These are phyloP conservation scores for Takifugu bimaculatus DNA, from an alignment of 2,113 vertebrate species.

Conservation along the genomic window DNA sequence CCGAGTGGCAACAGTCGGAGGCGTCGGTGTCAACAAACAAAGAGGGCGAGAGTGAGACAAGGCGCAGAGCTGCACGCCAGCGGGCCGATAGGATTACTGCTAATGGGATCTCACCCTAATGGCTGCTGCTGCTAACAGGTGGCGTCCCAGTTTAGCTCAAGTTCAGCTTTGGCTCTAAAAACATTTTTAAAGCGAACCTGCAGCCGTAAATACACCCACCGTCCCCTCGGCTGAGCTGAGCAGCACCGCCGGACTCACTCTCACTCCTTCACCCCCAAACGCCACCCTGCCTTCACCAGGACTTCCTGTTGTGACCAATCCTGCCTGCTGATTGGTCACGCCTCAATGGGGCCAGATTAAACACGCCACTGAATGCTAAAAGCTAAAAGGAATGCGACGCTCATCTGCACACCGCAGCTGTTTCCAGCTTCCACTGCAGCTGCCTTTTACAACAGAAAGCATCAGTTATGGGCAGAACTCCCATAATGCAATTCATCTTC, in stretches of 20 bases:
- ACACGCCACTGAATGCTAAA: no score
- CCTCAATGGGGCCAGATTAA: no score
- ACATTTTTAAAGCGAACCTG: constrained; percentile 19
- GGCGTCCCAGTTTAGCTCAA: constrained; percentile 58
- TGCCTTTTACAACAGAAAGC: no score
- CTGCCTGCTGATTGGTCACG: no score
- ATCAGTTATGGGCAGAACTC: no score
- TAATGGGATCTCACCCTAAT: constrained; percentile 69
- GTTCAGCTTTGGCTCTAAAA: constrained; percentile 47
- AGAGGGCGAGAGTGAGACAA: constrained; percentile 14
- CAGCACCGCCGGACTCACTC: not conserved
- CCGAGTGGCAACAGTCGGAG: not conserved
- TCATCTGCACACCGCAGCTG: no score
- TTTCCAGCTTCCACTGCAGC: no score
- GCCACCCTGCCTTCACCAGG: no score
- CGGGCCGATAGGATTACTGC: constrained; percentile 59
- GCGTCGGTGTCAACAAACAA: not conserved
- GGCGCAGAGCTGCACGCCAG: constrained; percentile 9
- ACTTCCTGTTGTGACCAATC: no score
- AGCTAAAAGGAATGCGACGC: no score
- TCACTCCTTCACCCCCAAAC: not conserved
- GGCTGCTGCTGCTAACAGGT: constrained; percentile 57
- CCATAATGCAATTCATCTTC: no score
- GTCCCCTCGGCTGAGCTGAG: constrained; percentile 2
- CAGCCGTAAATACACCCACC: constrained; percentile 1